Evolutionary conservation across 2,113 vertebrate genomes (phyloP).

Genomic region (Pogonocichla stellata): DNA sequence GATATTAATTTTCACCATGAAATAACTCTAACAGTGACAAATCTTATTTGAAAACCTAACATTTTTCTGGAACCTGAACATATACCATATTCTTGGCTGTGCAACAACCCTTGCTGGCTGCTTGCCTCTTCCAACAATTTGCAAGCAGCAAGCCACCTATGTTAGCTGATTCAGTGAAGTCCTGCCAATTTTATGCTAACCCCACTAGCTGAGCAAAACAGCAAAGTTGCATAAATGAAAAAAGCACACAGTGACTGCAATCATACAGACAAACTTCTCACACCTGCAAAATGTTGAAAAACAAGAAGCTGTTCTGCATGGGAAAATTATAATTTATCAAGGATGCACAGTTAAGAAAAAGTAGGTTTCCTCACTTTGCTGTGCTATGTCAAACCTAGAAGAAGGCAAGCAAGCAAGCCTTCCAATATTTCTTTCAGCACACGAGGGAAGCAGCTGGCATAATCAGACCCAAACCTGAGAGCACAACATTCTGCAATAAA

Average conservation of each 20-base stretch:
- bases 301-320: neutral
- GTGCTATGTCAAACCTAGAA: neutral
- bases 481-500: neutral
- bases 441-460: neutral
- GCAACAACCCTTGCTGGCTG: neutral
- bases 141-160: neutral
- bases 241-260: neutral
- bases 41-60: neutral
- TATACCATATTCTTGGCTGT: neutral
- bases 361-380: neutral
- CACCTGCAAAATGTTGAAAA: neutral
- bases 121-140: neutral
- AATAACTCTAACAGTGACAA: neutral
- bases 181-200: neutral
- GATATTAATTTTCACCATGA: neutral
- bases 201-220: neutral
- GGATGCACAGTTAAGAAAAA: neutral
- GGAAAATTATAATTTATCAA: neutral
- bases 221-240: neutral
- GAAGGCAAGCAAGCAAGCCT: neutral
- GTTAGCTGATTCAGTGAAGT: neutral
- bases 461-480: neutral
- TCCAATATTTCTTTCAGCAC: neutral
- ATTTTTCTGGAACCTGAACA: neutral
- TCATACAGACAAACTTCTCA: neutral